phyloP scores from a whole-genome alignment of 2,888 invertebrate species.

The Tetragonula carbonaria region DNA sequence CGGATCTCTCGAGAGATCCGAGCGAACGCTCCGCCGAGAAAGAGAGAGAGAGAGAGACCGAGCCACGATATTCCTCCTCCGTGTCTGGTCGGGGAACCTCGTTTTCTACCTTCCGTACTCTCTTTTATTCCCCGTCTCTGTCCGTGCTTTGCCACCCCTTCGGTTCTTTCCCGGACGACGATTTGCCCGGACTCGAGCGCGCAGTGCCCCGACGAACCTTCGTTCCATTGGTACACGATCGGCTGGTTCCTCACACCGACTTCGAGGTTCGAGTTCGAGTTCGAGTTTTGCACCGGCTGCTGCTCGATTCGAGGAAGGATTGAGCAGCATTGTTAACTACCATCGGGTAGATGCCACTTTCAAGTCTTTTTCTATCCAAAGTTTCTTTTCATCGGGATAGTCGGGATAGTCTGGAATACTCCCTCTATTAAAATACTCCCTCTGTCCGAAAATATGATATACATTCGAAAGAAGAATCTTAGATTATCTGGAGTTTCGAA shows the following conservation, averaged over 20 bases:
- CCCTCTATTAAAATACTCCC: too few species aligned
- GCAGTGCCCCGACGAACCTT: not conserved
- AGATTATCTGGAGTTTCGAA: too few species aligned
- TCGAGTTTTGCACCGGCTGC: not conserved
- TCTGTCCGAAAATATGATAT: too few species aligned
- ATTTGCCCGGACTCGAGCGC: constrained; percentile 3
- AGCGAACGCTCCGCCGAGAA: constrained; percentile 53
- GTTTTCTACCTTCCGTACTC: constrained; percentile 47
- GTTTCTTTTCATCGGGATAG: too few species aligned
- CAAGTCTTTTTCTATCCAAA: too few species aligned
- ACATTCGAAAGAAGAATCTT: too few species aligned
- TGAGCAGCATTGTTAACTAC: too few species aligned
- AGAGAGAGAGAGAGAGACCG: constrained; percentile 27
- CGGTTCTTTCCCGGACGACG: constrained; percentile 26
- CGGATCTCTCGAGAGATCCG: constrained; percentile 61
- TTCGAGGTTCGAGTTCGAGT: not conserved
- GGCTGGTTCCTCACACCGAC: not conserved
- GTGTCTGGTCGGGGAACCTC: constrained; percentile 40
- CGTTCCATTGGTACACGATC: not conserved
- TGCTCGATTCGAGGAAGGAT: too few species aligned
- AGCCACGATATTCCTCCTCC: constrained; percentile 53
- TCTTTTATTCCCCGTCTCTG: constrained; percentile 14
- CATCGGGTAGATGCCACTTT: too few species aligned
- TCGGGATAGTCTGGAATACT: too few species aligned
- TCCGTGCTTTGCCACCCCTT: not conserved